Evolutionary conservation across 2,888 invertebrate species (phyloP), one percentile per base, ranked within the genome.

Genomic region (Scotopteryx bipunctaria): DNA sequence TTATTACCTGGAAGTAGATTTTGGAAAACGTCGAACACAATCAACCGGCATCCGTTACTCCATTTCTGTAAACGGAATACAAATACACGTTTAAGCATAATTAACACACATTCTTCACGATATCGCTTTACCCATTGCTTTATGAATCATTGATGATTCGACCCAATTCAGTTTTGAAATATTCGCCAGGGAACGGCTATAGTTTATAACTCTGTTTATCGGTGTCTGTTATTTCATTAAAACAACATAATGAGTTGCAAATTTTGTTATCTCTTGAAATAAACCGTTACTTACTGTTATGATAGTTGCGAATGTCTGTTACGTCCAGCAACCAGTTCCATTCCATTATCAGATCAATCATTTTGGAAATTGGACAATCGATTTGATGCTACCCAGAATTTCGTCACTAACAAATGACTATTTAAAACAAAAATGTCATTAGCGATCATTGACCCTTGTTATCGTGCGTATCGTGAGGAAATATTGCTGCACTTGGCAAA

Each of bases 401-500:
- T 21, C 31, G 36, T 42, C 35, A 41, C 27, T 4, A 38, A 6
- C 17, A 36, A 25, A 27, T 42, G 36, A 48, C 27, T 32, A n/a
- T n/a, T n/a, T n/a, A 17, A 29, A 55, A 54, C 25, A 32, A 37
- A 35, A 57, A 46, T 56, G 46, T 32, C 35, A 57, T 57, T 43
- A 59, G 49, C 59, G 76, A 70, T 72, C 79, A 68, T 68, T 68
- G 78, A 78, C 78, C 78, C 60, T 45, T 51, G 43, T 64, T 77
- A 76, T 73, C 76, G 56, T 5, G 17, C n/a, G 69, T 75, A 78
- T 80, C 73, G 57, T 35, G 60, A 56, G 61, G 64, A 67, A 64
- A 67, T 58, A 64, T 58, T 62, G 55, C 56, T 73, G 78, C 74
- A 68, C 80, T 78, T 79, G 80, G 73, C 75, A 77, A 73, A 79